Evolutionary conservation across 2,113 vertebrate species (phyloP), one percentile per base, ranked within the genome.

Genomic region (Plotosus lineatus): DNA sequence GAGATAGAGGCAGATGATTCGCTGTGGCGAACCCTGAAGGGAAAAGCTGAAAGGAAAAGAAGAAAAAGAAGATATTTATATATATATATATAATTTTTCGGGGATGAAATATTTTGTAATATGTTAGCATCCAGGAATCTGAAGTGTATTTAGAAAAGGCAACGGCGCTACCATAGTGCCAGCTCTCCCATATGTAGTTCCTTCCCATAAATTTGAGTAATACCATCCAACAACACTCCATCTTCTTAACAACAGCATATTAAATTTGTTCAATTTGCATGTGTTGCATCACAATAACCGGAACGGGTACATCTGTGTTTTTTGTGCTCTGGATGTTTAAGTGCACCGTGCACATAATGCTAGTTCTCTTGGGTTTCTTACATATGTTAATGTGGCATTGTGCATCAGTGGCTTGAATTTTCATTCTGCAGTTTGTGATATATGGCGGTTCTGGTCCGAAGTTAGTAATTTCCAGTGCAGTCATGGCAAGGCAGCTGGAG

Each of bases 321-420:
- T n/a, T 55, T 77, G 58, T 58, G 73, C 38, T 82, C 53, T 11
- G 66, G 50, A 80, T 66, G 75, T 74, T 60, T 84, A 56, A 55
- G 53, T 53, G 58, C 9, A 42, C 51, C 63, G 50, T 76, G 7
- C 40, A 3, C 77, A 11, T 81, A 63, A 58, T 14, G 33, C 50
- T 38, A 23, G 68, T 71, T 75, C 71, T 63, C 79, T 44, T 23
- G 71, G 56, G 56, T 79, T 51, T 38, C 69, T 17, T 72, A 66
- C 77, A 40, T 82, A 79, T 85, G 77, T 51, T 85, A 82, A 82
- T 85, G 84, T 75, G 60, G 80, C 80, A 46, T 82, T 76, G 63
- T 77, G 77, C 83, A 36, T 77, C 77, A 73, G 50, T 33, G 51
- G 36, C 31, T 76, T 76, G 84, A 79, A 61, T 76, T 85, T 85